A percentile compares a stretch with the other conserved stretches of the same genome.
Conservation (phyloP, 1,140 invertebrate species). For the Agrilus planipennis region DNA sequence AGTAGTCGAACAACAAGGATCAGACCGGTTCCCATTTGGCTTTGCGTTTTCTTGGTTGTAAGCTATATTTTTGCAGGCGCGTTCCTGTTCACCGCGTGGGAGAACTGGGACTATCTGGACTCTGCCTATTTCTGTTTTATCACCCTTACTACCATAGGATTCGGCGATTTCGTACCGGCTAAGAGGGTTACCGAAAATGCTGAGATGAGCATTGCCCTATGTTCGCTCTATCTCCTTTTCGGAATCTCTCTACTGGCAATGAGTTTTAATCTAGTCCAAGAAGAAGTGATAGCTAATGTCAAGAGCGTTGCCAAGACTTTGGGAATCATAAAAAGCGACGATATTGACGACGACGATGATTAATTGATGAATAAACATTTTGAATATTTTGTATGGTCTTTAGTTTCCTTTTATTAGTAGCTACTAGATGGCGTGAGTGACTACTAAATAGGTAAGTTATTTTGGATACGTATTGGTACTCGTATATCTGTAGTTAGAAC, state of each 20-base stretch:
- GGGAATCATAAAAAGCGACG: slow-evolving; percentile 73
- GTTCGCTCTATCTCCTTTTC: slow-evolving; percentile 85
- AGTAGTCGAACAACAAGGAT: slow-evolving; percentile 33
- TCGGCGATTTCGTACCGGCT: slow-evolving; percentile 88
- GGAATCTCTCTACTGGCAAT: slow-evolving; percentile 95
- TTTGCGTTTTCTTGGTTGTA: slow-evolving; percentile 79
- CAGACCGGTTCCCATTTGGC: slow-evolving; percentile 79
- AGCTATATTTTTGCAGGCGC: slow-evolving; percentile 81
- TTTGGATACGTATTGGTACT: too few relatives aligned
- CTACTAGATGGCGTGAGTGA: too few relatives aligned
- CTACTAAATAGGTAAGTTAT: too few relatives aligned
- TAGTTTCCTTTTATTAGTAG: too few relatives aligned
- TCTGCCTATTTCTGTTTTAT: slow-evolving; percentile 95
- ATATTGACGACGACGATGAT: slow-evolving; percentile 35
- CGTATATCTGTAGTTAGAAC: too few relatives aligned
- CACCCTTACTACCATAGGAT: slow-evolving; percentile 88
- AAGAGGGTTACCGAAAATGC: slow-evolving; percentile 41
- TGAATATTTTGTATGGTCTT: too few relatives aligned
- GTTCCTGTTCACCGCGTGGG: slow-evolving; percentile 74
- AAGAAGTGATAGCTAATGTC: slow-evolving; percentile 79
- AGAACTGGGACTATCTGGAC: slow-evolving; percentile 80
- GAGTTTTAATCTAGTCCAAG: slow-evolving; percentile 96
- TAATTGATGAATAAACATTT: too few relatives aligned
- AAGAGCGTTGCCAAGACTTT: slow-evolving; percentile 69
- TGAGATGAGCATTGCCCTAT: slow-evolving; percentile 67